phyloP scores from a whole-genome alignment of 2,888 invertebrate species.

The Athetis lepigone region DNA sequence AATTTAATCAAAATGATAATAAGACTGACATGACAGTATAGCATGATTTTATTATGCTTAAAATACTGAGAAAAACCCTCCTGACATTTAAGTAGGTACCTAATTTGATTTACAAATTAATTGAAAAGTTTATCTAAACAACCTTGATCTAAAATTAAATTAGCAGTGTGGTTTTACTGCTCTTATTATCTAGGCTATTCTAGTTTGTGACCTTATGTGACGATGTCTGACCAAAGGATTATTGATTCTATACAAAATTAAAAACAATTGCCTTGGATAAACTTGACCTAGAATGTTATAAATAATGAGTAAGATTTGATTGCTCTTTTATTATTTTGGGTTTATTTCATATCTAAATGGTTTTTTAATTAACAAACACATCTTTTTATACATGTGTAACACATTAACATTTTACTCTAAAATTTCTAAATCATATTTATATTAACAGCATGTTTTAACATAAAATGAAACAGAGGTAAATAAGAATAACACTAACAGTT shows the following conservation, averaged over 20 bases:
- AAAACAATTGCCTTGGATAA: neutral
- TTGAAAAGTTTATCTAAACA: neutral
- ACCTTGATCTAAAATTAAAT: conserved; percentile 36
- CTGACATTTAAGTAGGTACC: neutral
- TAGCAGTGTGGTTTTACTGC: conserved; percentile 3
- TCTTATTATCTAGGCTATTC: conserved; percentile 31
- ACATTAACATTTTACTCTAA: conserved; percentile 17
- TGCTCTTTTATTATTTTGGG: neutral
- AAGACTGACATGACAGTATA: neutral
- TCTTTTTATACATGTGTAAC: neutral
- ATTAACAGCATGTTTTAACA: neutral
- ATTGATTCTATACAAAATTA: conserved; percentile 5
- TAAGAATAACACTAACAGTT: conserved; percentile 1
- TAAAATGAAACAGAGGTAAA: conserved; percentile 25
- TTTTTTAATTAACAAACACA: too few species aligned
- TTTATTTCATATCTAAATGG: too few species aligned
- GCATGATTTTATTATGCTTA: conserved; percentile 13
- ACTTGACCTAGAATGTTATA: neutral
- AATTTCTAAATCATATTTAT: neutral
- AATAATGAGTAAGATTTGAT: neutral
- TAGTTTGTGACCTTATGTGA: conserved; percentile 40
- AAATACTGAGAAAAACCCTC: neutral
- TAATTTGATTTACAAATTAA: conserved; percentile 41
- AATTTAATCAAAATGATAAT: conserved; percentile 12
- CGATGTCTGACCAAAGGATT: neutral